A percentile compares a stretch with the other conserved stretches of the same genome.
These are phyloP conservation scores for Alectura lathami DNA, from an alignment of 2,113 vertebrate genomes.

Conservation along the genomic window DNA sequence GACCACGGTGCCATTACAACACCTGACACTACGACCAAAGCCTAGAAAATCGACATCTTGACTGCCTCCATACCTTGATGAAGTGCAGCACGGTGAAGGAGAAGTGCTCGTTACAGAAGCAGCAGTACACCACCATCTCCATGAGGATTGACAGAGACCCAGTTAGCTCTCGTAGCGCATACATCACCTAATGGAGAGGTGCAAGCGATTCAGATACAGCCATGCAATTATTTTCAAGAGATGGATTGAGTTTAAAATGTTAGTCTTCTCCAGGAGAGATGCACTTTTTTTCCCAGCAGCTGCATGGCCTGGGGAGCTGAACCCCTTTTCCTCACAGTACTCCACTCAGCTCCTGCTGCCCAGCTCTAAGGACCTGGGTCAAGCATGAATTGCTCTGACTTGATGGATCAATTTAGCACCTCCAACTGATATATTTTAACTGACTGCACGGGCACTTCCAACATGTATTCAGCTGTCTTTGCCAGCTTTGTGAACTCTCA, in stretches of 20 bases:
- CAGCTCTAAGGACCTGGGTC: neutral
- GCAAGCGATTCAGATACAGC: neutral
- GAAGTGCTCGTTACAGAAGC: slow-evolving; percentile 95
- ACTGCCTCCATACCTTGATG: slow-evolving; percentile 85
- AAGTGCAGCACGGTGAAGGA: slow-evolving; percentile 90
- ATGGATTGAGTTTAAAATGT: neutral
- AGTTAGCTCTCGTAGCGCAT: slow-evolving; percentile 92
- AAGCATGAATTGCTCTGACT: too few relatives aligned
- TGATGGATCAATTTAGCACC: neutral
- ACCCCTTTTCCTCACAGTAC: fast-evolving
- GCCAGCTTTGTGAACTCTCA: neutral
- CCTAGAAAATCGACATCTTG: neutral
- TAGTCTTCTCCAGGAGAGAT: neutral
- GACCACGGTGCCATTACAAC: neutral
- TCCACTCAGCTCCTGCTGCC: neutral
- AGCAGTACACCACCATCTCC: slow-evolving; percentile 94
- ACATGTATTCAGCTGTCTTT: neutral
- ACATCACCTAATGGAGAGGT: slow-evolving; percentile 85
- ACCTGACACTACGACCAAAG: neutral
- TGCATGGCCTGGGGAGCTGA: neutral
- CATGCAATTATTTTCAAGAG: neutral
- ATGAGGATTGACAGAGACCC: slow-evolving; percentile 88
- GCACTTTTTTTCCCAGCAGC: neutral
- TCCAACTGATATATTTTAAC: neutral
- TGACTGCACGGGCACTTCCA: neutral